Evolutionary conservation across 2,888 invertebrate species (phyloP).

Genomic region (Lasioglossum vierecki): DNA sequence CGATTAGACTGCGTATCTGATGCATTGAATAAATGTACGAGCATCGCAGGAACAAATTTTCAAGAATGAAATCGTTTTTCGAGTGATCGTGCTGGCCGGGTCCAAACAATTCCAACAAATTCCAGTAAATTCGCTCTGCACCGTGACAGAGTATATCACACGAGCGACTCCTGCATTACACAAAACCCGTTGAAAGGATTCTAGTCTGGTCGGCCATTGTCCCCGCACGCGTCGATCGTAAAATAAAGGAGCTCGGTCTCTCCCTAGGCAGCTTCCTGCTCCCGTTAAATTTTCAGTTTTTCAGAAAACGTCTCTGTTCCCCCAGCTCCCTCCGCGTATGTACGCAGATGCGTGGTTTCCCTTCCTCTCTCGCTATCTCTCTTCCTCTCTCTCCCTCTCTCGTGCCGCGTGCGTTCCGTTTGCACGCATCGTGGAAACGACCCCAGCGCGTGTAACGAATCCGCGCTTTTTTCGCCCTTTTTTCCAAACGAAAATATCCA

Average conservation of each 20-base stretch:
- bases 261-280: conserved; percentile 42
- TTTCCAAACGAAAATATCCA: conserved; percentile 66
- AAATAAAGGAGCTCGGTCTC: conserved; percentile 57
- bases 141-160: conserved; percentile 7
- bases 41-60: neutral
- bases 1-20: too few species aligned
- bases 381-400: conserved; percentile 2
- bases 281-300: conserved; percentile 71
- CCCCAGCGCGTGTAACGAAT: conserved; percentile 80
- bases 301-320: conserved; percentile 51
- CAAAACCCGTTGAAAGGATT: conserved; percentile 68
- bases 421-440: conserved; percentile 29
- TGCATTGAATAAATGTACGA: too few species aligned
- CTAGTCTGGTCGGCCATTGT: conserved; percentile 60
- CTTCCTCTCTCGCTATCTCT: conserved; percentile 20
- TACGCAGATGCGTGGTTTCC: conserved; percentile 14
- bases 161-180: neutral
- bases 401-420: neutral
- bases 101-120: neutral
- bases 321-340: conserved; percentile 9
- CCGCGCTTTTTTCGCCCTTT: conserved; percentile 58
- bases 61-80: neutral
- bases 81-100: neutral
- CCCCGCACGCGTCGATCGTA: conserved; percentile 55
- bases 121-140: neutral